phyloP scores from a whole-genome alignment of 2,113 vertebrate genomes.

The Bagarius yarrelli region DNA sequence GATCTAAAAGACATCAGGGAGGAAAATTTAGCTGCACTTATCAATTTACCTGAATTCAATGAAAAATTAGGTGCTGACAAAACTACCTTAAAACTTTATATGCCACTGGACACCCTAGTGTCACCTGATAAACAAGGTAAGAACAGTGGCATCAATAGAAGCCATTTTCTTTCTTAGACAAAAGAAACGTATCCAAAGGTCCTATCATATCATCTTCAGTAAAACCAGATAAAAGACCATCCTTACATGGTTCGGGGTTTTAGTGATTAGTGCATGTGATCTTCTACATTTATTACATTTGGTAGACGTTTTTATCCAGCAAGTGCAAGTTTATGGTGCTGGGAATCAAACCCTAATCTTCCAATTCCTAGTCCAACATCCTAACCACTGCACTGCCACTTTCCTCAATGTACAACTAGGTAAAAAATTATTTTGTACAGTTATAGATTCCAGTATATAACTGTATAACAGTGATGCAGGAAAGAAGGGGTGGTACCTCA shows the following conservation, averaged over 20 bases:
- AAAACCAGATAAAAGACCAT: no score
- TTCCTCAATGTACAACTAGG: no score
- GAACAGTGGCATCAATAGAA: not conserved
- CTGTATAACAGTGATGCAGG: no score
- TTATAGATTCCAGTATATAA: no score
- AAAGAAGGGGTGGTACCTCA: no score
- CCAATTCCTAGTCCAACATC: no score
- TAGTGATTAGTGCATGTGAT: not conserved
- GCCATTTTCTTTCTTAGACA: not conserved
- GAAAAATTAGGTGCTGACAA: not conserved
- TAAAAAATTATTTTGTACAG: no score
- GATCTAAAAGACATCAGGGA: slow-evolving; percentile 55
- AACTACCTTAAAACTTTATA: not conserved
- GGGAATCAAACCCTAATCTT: no score
- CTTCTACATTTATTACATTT: not conserved
- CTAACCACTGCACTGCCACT: no score
- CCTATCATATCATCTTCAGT: not conserved
- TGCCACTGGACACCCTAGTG: not conserved
- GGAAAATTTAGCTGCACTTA: not conserved
- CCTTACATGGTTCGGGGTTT: not conserved
- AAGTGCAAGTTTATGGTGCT: no score
- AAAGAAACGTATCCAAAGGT: no score
- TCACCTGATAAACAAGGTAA: not conserved
- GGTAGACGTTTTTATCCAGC: no score
- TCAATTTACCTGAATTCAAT: not conserved